Percentiles rank a stretch among this genome's conserved stretches.
Conservation (phyloP, 2,797 vertebrate genomes). For the Micrastur ruficollis region DNA sequence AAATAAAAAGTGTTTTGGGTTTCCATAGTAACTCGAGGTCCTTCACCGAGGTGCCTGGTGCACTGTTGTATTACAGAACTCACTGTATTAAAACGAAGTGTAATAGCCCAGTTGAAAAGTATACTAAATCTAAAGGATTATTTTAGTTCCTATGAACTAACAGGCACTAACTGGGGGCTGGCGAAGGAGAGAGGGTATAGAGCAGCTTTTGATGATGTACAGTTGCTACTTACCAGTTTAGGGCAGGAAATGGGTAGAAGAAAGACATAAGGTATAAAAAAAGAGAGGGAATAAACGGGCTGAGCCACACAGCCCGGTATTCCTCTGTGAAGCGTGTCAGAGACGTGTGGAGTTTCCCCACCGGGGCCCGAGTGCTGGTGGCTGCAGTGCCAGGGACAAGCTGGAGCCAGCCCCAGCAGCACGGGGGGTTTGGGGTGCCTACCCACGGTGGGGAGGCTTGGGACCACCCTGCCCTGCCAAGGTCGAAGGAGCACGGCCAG, state of each 20-base stretch:
- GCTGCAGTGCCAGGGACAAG: too few species aligned
- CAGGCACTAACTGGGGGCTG: background rate
- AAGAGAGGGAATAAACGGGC: background rate
- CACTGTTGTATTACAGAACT: background rate
- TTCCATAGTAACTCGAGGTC: slow-evolving; percentile 4
- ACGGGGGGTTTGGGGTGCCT: background rate
- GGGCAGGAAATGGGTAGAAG: background rate
- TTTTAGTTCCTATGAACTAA: background rate
- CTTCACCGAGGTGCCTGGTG: background rate
- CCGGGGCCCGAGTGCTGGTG: background rate
- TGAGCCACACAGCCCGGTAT: rapidly evolving
- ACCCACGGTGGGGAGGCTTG: rapidly evolving
- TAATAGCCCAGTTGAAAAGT: background rate
- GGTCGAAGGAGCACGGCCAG: background rate
- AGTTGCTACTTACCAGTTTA: background rate
- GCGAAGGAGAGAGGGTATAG: background rate
- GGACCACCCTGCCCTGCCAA: background rate
- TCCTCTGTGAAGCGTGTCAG: background rate
- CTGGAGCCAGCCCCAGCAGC: background rate
- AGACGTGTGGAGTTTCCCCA: rapidly evolving
- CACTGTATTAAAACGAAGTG: background rate
- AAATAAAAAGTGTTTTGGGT: slow-evolving; percentile 8
- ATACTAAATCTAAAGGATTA: background rate
- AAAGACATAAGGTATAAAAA: background rate
- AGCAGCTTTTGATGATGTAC: background rate